Percentiles rank a stretch among this genome's conserved stretches.
Evolutionary conservation across 2,113 vertebrate genomes (phyloP).

Genomic region (Paralichthys olivaceus): DNA sequence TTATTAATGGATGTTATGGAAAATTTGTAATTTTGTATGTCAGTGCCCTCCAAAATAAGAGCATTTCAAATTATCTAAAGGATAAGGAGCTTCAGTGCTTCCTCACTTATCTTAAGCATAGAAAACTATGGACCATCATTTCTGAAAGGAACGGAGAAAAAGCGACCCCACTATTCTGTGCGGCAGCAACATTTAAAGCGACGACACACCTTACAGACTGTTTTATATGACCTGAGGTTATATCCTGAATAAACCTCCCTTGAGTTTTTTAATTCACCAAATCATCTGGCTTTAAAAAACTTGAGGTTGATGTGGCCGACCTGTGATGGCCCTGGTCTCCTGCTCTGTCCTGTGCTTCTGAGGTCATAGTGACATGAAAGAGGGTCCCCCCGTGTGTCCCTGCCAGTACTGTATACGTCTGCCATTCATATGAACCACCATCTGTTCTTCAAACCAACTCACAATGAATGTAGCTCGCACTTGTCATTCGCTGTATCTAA

Average conservation of each 20-base stretch:
- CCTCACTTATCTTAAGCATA: no score
- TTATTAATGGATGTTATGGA: no score
- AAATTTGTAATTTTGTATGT: no score
- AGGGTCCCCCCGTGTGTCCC: not conserved
- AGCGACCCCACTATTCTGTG: no score
- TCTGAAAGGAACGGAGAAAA: no score
- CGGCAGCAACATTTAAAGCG: no score
- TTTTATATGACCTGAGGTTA: not conserved
- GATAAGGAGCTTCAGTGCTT: no score
- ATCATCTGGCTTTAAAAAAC: not conserved
- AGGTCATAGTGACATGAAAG: not conserved
- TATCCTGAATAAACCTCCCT: not conserved
- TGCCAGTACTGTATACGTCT: slow-evolving; percentile 33
- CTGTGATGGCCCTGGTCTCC: not conserved
- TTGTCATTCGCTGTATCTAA: slow-evolving; percentile 27
- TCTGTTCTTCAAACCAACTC: slow-evolving; percentile 56
- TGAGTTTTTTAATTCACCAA: not conserved
- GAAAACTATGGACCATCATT: no score
- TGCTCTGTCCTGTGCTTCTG: not conserved
- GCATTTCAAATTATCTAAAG: no score
- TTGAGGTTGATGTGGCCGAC: not conserved
- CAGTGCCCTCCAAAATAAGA: no score
- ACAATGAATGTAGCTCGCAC: slow-evolving; percentile 26
- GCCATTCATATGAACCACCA: slow-evolving; percentile 63
- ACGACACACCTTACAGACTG: not conserved